These are phyloP conservation scores for Sebastes jordani DNA, from an alignment of 2,797 vertebrate genomes.

Conservation along the genomic window DNA sequence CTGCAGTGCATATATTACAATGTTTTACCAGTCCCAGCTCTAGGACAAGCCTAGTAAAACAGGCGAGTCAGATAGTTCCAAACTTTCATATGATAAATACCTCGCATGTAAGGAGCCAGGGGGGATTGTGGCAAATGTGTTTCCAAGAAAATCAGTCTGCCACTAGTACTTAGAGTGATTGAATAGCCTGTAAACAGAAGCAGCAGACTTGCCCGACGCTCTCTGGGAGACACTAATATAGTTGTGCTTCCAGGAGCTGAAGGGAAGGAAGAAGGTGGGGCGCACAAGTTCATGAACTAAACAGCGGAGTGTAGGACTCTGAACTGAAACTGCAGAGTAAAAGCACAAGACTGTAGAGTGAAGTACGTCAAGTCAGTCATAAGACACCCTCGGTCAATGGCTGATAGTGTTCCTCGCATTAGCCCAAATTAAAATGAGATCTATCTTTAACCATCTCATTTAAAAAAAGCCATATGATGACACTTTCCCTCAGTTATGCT, in stretches of 20 bases:
- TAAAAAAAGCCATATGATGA: conserved; percentile 76
- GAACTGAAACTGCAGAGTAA: conserved; percentile 71
- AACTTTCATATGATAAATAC: conserved; percentile 75
- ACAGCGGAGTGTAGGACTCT: conserved; percentile 39
- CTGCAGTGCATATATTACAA: conserved; percentile 66
- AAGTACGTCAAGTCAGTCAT: conserved; percentile 80
- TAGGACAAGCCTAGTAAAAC: conserved; percentile 62
- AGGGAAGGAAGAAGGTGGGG: conserved; percentile 34
- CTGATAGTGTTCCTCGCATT: conserved; percentile 80
- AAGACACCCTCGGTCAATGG: conserved; percentile 79
- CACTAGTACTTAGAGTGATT: conserved; percentile 73
- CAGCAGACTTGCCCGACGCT: conserved; percentile 63
- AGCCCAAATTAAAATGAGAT: conserved; percentile 82
- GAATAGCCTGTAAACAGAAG: conserved; percentile 74
- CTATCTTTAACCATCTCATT: conserved; percentile 77
- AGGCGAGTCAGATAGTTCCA: conserved; percentile 59
- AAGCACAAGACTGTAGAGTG: conserved; percentile 80
- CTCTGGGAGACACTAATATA: conserved; percentile 73
- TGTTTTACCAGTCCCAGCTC: conserved; percentile 58
- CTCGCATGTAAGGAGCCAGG: conserved; percentile 55
- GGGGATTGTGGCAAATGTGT: conserved; percentile 61
- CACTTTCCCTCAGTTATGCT: conserved; percentile 58
- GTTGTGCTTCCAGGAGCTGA: conserved; percentile 57
- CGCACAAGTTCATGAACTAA: conserved; percentile 69
- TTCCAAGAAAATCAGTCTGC: conserved; percentile 73